Conservation (phyloP, 2,888 invertebrate species). For the Alloplasta piceator region DNA sequence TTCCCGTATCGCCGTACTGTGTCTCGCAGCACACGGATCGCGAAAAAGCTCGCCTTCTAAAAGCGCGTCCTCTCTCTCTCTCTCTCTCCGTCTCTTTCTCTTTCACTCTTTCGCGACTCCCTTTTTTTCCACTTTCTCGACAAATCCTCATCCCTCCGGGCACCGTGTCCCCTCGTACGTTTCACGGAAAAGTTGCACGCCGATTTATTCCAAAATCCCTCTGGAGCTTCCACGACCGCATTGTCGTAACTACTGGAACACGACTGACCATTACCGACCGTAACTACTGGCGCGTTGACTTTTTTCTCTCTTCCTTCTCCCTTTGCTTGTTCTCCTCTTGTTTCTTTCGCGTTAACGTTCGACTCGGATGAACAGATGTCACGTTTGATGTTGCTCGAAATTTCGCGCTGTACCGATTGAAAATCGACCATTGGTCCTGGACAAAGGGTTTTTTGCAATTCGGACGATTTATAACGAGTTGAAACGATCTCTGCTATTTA, state of each 20-base stretch:
- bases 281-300: slow-evolving; percentile 48
- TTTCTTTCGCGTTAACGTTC: slow-evolving; percentile 11
- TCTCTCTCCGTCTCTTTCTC: neutral
- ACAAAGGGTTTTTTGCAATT: too few species aligned
- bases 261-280: slow-evolving; percentile 60
- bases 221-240: slow-evolving; percentile 36
- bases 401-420: neutral
- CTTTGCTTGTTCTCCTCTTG: neutral
- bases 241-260: slow-evolving; percentile 50
- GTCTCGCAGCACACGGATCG: slow-evolving; percentile 28
- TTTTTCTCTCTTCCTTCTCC: slow-evolving; percentile 4
- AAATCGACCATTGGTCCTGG: too few species aligned
- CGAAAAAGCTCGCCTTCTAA: slow-evolving; percentile 35
- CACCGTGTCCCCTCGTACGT: slow-evolving; percentile 18
- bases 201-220: slow-evolving; percentile 63
- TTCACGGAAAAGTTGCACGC: slow-evolving; percentile 56
- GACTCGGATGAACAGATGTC: slow-evolving; percentile 31
- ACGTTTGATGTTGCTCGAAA: slow-evolving; percentile 26
- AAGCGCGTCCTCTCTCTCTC: slow-evolving; percentile 36
- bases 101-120: slow-evolving; percentile 13
- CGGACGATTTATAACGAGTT: too few species aligned
- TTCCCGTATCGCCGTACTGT: slow-evolving; percentile 57
- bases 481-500: too few species aligned
- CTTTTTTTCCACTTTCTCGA: neutral
- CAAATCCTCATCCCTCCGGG: neutral